Evolutionary conservation across 2,888 invertebrate species (phyloP).

Genomic region (Cephus runcator): DNA sequence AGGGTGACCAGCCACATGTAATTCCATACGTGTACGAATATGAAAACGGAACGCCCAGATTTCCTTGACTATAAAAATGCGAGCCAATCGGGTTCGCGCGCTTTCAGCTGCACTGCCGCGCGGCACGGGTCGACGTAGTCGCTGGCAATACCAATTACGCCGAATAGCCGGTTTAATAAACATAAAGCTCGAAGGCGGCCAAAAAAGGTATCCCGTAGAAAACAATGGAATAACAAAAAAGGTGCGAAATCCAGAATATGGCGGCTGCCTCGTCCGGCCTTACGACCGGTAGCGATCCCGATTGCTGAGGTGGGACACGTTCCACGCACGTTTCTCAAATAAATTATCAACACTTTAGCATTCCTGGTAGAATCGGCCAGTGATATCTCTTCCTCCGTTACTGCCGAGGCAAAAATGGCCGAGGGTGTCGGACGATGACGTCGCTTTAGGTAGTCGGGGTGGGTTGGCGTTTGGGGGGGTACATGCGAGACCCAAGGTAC

Average conservation of each 20-base stretch:
- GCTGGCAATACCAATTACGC: constrained; percentile 5
- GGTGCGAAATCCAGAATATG: constrained; percentile 52
- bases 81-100: constrained; percentile 21
- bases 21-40: constrained; percentile 12
- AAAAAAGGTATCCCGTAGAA: constrained; percentile 21
- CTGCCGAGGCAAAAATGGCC: background rate
- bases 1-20: background rate
- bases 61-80: constrained; percentile 43
- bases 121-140: background rate
- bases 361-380: constrained; percentile 34
- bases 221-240: constrained; percentile 49
- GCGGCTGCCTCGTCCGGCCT: constrained; percentile 21
- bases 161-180: constrained; percentile 32
- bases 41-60: constrained; percentile 24
- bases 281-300: constrained; percentile 22
- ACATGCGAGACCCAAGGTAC: background rate
- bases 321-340: constrained; percentile 60
- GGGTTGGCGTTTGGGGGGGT: no score
- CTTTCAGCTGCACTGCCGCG: background rate
- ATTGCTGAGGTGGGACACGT: constrained; percentile 49
- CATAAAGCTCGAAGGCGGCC: constrained; percentile 25
- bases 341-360: constrained; percentile 50
- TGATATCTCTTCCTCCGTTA: background rate
- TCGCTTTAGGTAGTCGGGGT: background rate
- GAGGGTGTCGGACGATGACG: background rate